Percentiles rank a stretch among this genome's conserved stretches.
Evolutionary conservation across 2,797 vertebrate genomes (phyloP).

Genomic region (Urocyon cinereoargenteus): DNA sequence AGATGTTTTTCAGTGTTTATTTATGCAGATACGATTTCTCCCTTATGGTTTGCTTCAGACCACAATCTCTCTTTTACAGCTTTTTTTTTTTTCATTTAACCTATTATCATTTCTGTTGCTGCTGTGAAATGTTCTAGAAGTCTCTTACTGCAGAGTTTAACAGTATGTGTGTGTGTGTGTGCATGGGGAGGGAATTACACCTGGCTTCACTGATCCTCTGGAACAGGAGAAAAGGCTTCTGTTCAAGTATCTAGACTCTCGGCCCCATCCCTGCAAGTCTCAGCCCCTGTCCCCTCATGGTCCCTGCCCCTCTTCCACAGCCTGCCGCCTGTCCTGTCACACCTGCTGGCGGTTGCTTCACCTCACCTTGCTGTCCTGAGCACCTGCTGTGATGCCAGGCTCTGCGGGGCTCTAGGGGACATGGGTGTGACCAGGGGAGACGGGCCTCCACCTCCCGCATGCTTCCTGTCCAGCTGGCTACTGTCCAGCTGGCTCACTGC

Average conservation of each 20-base stretch:
- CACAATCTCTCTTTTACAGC: not conserved
- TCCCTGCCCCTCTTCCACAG: rapidly evolving
- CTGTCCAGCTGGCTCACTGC: not conserved
- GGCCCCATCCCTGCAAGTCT: not conserved
- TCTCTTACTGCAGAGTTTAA: too few relatives aligned
- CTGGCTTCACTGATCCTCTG: not conserved
- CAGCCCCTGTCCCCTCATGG: rapidly evolving
- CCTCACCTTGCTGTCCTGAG: not conserved
- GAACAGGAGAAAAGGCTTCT: not conserved
- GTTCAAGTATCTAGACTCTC: too few relatives aligned
- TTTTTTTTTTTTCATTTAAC: not conserved
- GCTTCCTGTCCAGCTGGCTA: not conserved
- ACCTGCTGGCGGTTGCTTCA: not conserved
- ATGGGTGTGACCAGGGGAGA: not conserved
- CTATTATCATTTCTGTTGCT: not conserved
- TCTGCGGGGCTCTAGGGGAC: not conserved
- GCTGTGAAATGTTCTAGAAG: not conserved
- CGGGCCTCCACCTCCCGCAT: not conserved
- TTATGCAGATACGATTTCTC: not conserved
- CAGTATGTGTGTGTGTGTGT: rapidly evolving
- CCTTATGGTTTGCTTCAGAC: not conserved
- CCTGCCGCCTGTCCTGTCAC: not conserved
- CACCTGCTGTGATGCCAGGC: not conserved
- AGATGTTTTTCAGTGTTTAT: not conserved
- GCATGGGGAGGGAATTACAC: not conserved